Percentiles rank a stretch among this genome's conserved stretches.
These are phyloP conservation scores for Physocephala rufipes DNA, from an alignment of 2,888 invertebrate genomes.

Conservation along the genomic window DNA sequence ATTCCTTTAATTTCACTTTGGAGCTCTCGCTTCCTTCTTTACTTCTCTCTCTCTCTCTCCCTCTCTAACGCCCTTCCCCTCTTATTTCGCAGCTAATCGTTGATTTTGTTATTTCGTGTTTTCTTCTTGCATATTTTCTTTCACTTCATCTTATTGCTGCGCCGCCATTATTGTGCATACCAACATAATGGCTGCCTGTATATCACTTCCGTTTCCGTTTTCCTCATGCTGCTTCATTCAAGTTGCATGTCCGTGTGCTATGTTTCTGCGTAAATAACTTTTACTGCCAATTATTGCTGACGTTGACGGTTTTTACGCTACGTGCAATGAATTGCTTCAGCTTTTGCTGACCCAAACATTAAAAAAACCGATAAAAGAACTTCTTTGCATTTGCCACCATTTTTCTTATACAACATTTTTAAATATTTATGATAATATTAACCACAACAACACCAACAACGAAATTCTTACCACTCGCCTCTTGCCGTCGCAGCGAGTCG, in stretches of 20 bases:
- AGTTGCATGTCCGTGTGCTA: conserved; percentile 18
- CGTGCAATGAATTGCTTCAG: too few relatives aligned
- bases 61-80: neutral
- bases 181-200: conserved; percentile 4
- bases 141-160: neutral
- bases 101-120: neutral
- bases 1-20: too few relatives aligned
- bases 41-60: neutral
- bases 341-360: neutral
- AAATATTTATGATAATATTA: neutral
- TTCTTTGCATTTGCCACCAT: neutral
- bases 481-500: too few relatives aligned
- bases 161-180: neutral
- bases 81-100: neutral
- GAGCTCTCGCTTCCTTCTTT: neutral
- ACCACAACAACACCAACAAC: neutral
- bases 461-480: too few relatives aligned
- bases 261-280: conserved; percentile 32
- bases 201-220: conserved; percentile 18
- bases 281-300: neutral
- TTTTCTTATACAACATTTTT: neutral
- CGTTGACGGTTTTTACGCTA: neutral
- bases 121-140: neutral
- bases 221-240: conserved; percentile 14
- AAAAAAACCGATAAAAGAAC: neutral